Base-by-base conservation (phyloP, 2,888 invertebrate species). In the Hirtodrosophila trivittata region DNA sequence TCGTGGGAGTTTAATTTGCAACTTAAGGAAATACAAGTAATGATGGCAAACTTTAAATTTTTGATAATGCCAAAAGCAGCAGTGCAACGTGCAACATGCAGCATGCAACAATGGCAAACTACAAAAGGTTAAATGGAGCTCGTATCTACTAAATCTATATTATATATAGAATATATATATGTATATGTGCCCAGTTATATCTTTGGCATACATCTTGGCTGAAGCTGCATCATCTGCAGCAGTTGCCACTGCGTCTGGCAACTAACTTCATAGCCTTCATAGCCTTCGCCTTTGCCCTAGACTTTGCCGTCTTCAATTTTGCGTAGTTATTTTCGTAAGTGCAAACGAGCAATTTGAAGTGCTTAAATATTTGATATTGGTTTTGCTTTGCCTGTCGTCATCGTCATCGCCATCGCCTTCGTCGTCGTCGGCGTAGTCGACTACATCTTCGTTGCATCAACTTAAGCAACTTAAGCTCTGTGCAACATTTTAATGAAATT, bases 301-400 rank as follows among this genome's bases (percentile, higher is more conserved):
- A 18, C 41, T 59, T 66, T 47, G 59, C 47, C 56, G 30, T 54
- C 73, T 63, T 69, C 77, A 76, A 83, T 68, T 67, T 74, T 76
- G 84, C 84, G 77, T 80, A 71, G 84, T 74, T 81, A 78, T 83
- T 80, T 80, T 73, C 80, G 86, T 70, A 76, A 81, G 86, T 81
- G 80, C 84, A 81, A 81, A 86, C 80, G 77, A 81, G 86, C 86
- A 81, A 86, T 86, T 81, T 81, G 64, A 83, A 86, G 86, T 76
- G 84, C 71, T 81, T 86, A 81, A 81, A 81, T 81, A 81, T 81
- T 81, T 81, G 84, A 81, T 86, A 83, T 80, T 86, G 80, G 84
- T 72, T 80, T 77, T 74, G 65, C 75, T 73, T 60, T 63, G 74
- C 50, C 52, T 52, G 41, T 49, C 65, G 35, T 35, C 43, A 13